phyloP scores from a whole-genome alignment of 2,113 vertebrate species.

The Hydropotes inermis region DNA sequence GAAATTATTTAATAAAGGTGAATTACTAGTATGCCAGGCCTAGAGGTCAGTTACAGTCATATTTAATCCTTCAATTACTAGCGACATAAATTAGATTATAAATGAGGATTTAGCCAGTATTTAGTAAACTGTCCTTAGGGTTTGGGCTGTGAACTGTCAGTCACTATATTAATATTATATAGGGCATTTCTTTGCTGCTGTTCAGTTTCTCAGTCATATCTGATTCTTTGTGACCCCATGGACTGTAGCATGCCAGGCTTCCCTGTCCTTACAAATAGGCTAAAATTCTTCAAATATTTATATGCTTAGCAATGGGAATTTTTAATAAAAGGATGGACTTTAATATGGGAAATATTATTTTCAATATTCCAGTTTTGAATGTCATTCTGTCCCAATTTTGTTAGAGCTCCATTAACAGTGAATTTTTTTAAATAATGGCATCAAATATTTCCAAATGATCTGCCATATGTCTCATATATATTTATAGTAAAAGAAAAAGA shows the following conservation, averaged over 20 bases:
- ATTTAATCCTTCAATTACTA: neutral
- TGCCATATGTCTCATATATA: neutral
- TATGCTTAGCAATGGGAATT: neutral
- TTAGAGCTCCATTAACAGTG: neutral
- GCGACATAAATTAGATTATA: neutral
- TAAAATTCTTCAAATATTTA: neutral
- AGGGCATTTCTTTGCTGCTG: neutral
- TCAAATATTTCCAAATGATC: neutral
- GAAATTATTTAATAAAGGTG: neutral
- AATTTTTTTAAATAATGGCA: constrained; percentile 27
- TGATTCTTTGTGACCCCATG: neutral
- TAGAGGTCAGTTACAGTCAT: neutral
- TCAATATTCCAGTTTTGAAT: neutral
- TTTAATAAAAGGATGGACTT: neutral
- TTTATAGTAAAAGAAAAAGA: neutral
- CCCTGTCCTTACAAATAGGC: neutral
- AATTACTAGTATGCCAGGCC: neutral
- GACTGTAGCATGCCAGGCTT: neutral
- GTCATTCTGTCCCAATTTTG: neutral
- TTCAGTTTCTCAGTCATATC: neutral
- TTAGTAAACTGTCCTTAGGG: neutral
- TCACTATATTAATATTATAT: neutral
- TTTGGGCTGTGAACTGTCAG: neutral
- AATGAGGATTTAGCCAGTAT: neutral
- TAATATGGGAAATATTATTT: neutral